phyloP scores from a whole-genome alignment of 2,113 vertebrate genomes.

The Rostratula benghalensis region DNA sequence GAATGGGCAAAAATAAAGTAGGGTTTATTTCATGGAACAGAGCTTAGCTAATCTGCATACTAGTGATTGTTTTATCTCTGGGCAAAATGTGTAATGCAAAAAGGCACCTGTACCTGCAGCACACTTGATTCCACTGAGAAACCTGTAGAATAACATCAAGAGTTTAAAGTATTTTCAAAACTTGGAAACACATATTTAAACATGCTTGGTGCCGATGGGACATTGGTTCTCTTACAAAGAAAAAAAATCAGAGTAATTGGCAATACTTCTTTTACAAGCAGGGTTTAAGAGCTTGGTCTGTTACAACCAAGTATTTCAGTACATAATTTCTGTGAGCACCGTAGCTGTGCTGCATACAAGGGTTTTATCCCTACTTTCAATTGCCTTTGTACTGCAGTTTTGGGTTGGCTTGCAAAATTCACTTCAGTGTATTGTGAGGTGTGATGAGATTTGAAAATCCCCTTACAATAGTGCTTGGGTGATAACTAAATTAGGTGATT shows the following conservation, averaged over 20 bases:
- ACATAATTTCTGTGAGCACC: not conserved
- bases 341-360: not conserved
- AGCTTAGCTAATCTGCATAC: not conserved
- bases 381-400: not conserved
- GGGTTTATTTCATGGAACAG: not conserved
- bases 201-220: not conserved
- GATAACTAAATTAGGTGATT: not conserved
- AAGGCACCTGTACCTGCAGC: not conserved
- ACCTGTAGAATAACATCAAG: not conserved
- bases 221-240: not conserved
- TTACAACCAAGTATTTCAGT: not conserved
- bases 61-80: not conserved
- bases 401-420: not conserved
- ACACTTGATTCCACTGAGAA: not conserved
- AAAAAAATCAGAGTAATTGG: not conserved
- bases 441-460: not conserved
- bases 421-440: not conserved
- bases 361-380: not conserved
- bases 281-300: not conserved
- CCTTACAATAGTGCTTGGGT: not conserved
- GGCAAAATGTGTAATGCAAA: not conserved
- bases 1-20: not conserved
- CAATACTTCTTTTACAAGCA: not conserved
- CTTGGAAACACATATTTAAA: not conserved
- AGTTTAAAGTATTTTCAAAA: not conserved